A percentile compares a stretch with the other conserved stretches of the same genome.
These are phyloP conservation scores for Raja brachyura DNA, from an alignment of 2,113 vertebrate species.

Conservation along the genomic window DNA sequence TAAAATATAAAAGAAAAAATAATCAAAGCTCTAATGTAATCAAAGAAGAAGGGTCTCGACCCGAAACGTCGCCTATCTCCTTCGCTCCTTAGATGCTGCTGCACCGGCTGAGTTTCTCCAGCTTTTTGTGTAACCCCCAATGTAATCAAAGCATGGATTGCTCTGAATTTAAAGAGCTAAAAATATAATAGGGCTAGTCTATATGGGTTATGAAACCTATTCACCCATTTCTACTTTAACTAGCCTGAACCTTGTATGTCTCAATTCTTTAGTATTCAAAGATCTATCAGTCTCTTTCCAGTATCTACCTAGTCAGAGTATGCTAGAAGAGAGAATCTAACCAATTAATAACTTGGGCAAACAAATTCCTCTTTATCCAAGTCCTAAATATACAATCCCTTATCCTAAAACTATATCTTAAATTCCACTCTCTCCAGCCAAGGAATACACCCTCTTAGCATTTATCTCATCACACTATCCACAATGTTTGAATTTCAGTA, in stretches of 20 bases:
- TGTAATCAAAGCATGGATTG: background rate
- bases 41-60: no score
- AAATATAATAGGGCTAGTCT: no score
- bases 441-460: background rate
- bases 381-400: background rate
- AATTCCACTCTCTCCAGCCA: background rate
- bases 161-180: background rate
- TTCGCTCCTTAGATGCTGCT: no score
- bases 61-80: no score
- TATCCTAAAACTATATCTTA: background rate
- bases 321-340: no score
- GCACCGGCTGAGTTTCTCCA: no score
- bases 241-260: background rate
- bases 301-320: no score
- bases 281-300: background rate
- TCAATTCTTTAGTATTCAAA: background rate
- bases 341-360: background rate
- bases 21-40: background rate
- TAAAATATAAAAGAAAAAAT: constrained; percentile 13
- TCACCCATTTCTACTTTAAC: background rate
- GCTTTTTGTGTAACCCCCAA: no score
- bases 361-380: background rate
- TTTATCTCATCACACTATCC: no score
- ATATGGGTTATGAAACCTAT: background rate
- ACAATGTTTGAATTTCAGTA: no score